phyloP scores from a whole-genome alignment of 2,113 vertebrate genomes.

The Oophaga pumilio region DNA sequence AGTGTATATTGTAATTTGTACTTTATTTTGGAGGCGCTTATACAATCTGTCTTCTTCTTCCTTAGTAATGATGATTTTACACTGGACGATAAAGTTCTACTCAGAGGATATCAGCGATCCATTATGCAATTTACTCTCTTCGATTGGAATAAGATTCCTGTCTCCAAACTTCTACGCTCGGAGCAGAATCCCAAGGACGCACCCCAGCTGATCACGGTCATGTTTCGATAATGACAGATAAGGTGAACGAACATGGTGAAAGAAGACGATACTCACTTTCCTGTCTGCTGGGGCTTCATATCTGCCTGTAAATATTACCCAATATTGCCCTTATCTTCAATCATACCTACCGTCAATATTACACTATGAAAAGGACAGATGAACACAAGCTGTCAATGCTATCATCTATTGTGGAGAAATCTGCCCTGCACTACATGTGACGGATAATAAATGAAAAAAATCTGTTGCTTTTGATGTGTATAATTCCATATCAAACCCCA shows the following conservation, averaged over 20 bases:
- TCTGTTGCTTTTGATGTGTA: background rate
- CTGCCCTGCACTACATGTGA: background rate
- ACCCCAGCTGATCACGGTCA: constrained; percentile 66
- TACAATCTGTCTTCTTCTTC: background rate
- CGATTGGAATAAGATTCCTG: constrained; percentile 72
- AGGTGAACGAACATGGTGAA: background rate
- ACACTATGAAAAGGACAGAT: background rate
- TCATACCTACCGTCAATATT: background rate
- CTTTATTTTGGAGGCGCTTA: background rate
- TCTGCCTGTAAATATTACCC: background rate
- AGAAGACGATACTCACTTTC: background rate
- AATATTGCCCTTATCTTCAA: too few relatives aligned
- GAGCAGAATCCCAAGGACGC: constrained; percentile 54
- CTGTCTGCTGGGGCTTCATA: background rate
- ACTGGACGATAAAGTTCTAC: constrained; percentile 65
- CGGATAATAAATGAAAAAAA: background rate
- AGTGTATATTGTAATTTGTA: background rate
- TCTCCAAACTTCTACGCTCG: constrained; percentile 64
- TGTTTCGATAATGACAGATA: constrained; percentile 60
- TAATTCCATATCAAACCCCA: background rate
- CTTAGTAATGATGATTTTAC: background rate
- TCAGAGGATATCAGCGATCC: constrained; percentile 67
- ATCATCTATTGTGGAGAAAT: background rate
- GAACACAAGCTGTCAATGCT: background rate
- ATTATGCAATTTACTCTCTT: constrained; percentile 68